These are phyloP conservation scores for Mola mola DNA, from an alignment of 2,113 vertebrate species.

Conservation along the genomic window DNA sequence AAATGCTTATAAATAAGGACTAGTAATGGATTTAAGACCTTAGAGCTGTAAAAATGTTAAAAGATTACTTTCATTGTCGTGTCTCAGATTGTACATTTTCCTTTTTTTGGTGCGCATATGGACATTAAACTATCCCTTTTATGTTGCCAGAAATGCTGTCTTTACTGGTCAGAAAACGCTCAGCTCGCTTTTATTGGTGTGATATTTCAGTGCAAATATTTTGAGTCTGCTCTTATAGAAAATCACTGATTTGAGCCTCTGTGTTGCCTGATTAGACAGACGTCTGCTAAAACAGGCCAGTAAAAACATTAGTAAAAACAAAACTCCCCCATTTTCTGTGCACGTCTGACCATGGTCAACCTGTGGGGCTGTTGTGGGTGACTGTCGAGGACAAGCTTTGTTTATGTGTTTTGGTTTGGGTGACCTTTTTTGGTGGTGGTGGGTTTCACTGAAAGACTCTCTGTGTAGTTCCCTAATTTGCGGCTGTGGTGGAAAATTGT, in stretches of 20 bases:
- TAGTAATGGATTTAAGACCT: conserved; percentile 23
- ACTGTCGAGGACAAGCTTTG: conserved; percentile 57
- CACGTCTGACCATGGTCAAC: conserved; percentile 11
- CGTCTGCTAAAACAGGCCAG: too few relatives aligned
- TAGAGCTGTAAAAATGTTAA: conserved; percentile 23
- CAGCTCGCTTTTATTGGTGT: conserved; percentile 5
- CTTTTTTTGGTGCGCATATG: conserved; percentile 16
- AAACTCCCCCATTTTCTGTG: not conserved
- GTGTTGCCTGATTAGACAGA: not conserved
- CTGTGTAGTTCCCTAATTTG: conserved; percentile 66
- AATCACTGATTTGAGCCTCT: not conserved
- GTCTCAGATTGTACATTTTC: conserved; percentile 7
- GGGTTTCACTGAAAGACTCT: conserved; percentile 66
- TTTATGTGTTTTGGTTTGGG: conserved; percentile 63
- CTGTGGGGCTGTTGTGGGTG: conserved; percentile 46
- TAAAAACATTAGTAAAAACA: too few relatives aligned
- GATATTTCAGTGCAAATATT: not conserved
- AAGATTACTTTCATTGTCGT: conserved; percentile 21
- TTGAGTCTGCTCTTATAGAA: not conserved
- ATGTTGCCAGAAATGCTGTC: not conserved
- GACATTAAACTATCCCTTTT: not conserved
- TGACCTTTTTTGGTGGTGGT: conserved; percentile 60
- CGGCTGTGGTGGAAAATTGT: conserved; percentile 75
- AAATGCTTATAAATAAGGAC: conserved; percentile 60
- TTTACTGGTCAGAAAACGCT: conserved; percentile 1